Evolutionary conservation across 2,888 invertebrate species (phyloP).

Genomic region (Herminia tarsipennalis): DNA sequence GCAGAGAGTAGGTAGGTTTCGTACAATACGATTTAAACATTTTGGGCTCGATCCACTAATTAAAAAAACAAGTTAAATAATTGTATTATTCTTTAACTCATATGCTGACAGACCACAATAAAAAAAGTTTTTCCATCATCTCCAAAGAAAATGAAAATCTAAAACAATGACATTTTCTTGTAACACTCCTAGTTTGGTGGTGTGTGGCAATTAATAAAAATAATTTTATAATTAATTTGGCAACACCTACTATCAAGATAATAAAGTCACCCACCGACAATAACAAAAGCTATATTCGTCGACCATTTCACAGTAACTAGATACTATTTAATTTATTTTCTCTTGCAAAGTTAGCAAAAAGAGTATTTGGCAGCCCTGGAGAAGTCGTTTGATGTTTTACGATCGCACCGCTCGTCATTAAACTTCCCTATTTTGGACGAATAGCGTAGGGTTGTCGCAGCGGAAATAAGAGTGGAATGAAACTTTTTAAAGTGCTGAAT

Average conservation of each 20-base stretch:
- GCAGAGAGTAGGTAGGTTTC: too few species aligned
- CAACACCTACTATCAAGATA: slow-evolving; percentile 10
- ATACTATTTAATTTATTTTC: slow-evolving; percentile 46
- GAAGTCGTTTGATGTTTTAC: slow-evolving; percentile 75
- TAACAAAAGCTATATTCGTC: slow-evolving; percentile 33
- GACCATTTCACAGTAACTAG: slow-evolving; percentile 38
- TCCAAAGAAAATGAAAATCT: too few species aligned
- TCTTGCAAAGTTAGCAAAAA: slow-evolving; percentile 44
- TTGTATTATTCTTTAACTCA: too few species aligned
- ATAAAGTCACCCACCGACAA: slow-evolving; percentile 10
- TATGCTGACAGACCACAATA: too few species aligned
- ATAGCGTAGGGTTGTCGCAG: slow-evolving; percentile 62
- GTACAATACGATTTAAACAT: too few species aligned
- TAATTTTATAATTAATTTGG: too few species aligned
- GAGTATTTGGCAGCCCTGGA: slow-evolving; percentile 65
- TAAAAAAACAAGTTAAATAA: too few species aligned
- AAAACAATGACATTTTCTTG: too few species aligned
- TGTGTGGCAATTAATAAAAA: too few species aligned
- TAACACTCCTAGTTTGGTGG: too few species aligned
- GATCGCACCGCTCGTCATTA: slow-evolving; percentile 76
- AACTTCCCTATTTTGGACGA: slow-evolving; percentile 74
- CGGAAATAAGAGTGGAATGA: slow-evolving; percentile 10
- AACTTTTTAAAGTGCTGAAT: slow-evolving; percentile 11
- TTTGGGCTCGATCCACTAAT: too few species aligned
- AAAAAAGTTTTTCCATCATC: too few species aligned